These are phyloP conservation scores for Latrodectus elegans DNA, from an alignment of 2,888 invertebrate genomes.

Conservation along the genomic window DNA sequence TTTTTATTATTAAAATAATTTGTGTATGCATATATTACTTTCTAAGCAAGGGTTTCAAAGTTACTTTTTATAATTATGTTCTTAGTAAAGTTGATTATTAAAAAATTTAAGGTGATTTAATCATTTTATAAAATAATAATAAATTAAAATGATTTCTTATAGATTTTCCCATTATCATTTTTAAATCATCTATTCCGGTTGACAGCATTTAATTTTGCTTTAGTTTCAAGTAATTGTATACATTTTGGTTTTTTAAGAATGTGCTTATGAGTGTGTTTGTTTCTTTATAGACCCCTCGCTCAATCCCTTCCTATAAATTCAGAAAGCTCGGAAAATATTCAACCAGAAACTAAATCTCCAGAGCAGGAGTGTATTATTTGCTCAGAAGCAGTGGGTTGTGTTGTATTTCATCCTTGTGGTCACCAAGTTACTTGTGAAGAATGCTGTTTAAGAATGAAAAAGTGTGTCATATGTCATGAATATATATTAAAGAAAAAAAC, in stretches of 20 bases:
- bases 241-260: neutral
- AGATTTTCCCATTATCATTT: too few relatives aligned
- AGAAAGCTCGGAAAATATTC: constrained; percentile 38
- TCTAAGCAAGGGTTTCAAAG: too few relatives aligned
- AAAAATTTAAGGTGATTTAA: too few relatives aligned
- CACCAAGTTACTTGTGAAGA: constrained; percentile 85
- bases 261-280: neutral
- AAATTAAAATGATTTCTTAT: too few relatives aligned
- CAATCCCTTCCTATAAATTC: constrained; percentile 43
- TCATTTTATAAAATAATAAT: too few relatives aligned
- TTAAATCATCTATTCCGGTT: too few relatives aligned
- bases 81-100: too few relatives aligned
- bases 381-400: constrained; percentile 80
- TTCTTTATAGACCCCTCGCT: constrained; percentile 66
- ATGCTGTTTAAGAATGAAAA: constrained; percentile 85
- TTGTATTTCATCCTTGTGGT: constrained; percentile 83
- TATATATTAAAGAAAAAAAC: constrained; percentile 77
- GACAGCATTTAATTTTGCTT: too few relatives aligned
- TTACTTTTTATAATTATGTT: too few relatives aligned
- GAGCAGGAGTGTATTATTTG: constrained; percentile 82
- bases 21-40: too few relatives aligned
- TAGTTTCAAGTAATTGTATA: too few relatives aligned
- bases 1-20: too few relatives aligned
- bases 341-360: constrained; percentile 33
- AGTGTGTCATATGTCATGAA: constrained; percentile 82